Percentiles rank a stretch among this genome's conserved stretches.
These are phyloP conservation scores for Bagarius yarrelli DNA, from an alignment of 2,113 vertebrate genomes.

Conservation along the genomic window DNA sequence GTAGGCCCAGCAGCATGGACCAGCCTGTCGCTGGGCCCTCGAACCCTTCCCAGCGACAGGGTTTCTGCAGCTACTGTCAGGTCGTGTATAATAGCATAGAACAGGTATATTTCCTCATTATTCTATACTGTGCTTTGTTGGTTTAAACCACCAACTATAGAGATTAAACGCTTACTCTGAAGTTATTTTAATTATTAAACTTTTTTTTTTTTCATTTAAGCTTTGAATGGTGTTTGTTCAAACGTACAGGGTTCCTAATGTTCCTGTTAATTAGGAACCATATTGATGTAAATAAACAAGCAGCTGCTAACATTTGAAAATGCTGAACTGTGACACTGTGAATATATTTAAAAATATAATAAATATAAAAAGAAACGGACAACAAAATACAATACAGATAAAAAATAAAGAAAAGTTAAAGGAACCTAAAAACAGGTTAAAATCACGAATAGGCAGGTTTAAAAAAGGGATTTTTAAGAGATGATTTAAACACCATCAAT, in stretches of 20 bases:
- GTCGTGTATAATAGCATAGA: constrained; percentile 83
- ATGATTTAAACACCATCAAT: no score
- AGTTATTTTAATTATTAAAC: not conserved
- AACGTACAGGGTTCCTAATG: not conserved
- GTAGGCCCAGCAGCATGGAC: constrained; percentile 60
- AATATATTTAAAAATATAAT: no score
- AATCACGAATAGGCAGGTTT: no score
- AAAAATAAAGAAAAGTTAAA: no score
- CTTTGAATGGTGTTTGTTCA: not conserved
- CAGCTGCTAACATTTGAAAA: not conserved
- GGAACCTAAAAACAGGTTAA: no score
- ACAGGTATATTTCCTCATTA: constrained; percentile 71
- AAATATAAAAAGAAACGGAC: no score
- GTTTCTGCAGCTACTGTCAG: constrained; percentile 89
- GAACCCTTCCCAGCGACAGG: constrained; percentile 72
- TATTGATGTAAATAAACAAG: constrained; percentile 1
- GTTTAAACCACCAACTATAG: not conserved
- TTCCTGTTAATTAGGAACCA: not conserved
- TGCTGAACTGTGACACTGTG: not conserved
- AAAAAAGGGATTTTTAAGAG: no score
- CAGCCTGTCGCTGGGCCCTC: constrained; percentile 63
- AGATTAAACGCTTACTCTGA: no score
- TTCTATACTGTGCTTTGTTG: not conserved
- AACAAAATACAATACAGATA: no score
- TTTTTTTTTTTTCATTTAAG: not conserved